Percentiles rank a stretch among this genome's conserved stretches.
Conservation (phyloP, 2,113 vertebrate species). For the Melozone crissalis region DNA sequence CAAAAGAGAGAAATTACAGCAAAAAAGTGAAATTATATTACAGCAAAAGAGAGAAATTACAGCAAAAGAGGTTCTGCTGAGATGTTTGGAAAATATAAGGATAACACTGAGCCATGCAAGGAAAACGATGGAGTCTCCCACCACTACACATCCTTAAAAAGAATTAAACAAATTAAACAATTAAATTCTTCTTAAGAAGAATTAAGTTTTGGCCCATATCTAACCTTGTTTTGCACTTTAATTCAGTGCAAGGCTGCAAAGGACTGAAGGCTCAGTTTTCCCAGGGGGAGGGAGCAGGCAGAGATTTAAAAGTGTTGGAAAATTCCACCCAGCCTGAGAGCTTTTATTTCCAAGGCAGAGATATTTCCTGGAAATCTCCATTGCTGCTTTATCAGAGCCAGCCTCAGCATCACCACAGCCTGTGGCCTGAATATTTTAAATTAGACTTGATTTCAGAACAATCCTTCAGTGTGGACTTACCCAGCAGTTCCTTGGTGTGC, state of each 20-base stretch:
- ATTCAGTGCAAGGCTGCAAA: background rate
- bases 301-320: background rate
- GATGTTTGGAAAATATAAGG: background rate
- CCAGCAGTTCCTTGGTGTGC: background rate
- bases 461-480: background rate
- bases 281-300: constrained; percentile 28
- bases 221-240: constrained; percentile 43
- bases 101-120: background rate
- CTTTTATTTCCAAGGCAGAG: background rate
- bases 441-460: background rate
- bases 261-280: background rate
- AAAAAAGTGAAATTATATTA: background rate
- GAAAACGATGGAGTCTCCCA: background rate
- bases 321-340: background rate
- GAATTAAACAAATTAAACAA: background rate
- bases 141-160: background rate
- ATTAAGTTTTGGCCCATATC: background rate
- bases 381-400: background rate
- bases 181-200: background rate
- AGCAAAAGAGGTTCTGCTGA: background rate
- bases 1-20: background rate
- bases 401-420: background rate
- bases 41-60: background rate
- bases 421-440: background rate
- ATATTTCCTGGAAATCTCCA: background rate